These are phyloP conservation scores for Himalopsyche anomala DNA, from an alignment of 2,888 invertebrate species.

Conservation along the genomic window DNA sequence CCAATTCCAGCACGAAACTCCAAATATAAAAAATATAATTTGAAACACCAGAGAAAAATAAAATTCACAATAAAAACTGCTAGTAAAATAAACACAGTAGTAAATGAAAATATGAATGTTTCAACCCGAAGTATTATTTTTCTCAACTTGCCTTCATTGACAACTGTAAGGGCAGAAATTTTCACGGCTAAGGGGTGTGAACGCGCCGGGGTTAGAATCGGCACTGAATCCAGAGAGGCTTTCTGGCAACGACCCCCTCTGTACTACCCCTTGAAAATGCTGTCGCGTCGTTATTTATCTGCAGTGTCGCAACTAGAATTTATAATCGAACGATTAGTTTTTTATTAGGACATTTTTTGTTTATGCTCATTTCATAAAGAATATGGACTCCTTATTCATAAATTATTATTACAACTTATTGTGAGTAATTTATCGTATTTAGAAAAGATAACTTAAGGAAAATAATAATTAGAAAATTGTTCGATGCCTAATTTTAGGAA, in stretches of 20 bases:
- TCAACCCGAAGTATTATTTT: background rate
- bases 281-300: background rate
- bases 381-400: no score
- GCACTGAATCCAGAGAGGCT: slow-evolving; percentile 50
- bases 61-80: background rate
- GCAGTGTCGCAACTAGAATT: background rate
- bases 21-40: no score
- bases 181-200: slow-evolving; percentile 39
- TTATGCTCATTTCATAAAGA: no score
- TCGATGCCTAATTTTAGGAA: no score
- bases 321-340: no score
- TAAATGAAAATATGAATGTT: background rate
- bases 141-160: slow-evolving; percentile 58
- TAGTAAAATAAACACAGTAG: background rate
- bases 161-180: slow-evolving; percentile 59
- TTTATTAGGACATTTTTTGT: no score
- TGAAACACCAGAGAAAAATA: background rate
- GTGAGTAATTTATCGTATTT: no score
- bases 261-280: background rate
- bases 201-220: slow-evolving; percentile 52
- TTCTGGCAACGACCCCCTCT: slow-evolving; percentile 36
- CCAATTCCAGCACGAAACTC: no score
- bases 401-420: no score
- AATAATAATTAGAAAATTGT: no score
- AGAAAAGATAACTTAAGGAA: no score